phyloP scores from a whole-genome alignment of 1,140 invertebrate genomes.

The Drosophila elegans region DNA sequence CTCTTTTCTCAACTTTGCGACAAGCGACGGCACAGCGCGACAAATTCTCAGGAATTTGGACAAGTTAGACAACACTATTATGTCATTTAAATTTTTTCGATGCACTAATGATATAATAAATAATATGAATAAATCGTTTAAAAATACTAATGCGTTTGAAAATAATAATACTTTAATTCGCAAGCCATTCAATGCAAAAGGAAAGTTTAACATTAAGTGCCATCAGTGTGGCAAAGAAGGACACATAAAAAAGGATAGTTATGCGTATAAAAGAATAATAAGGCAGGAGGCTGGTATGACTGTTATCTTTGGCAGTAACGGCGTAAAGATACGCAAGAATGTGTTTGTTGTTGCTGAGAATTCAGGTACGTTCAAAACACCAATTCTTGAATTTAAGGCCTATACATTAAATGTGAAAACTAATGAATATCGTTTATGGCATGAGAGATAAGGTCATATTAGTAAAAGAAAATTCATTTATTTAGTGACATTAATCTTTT shows the following conservation, averaged over 20 bases:
- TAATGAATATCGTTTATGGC: constrained; percentile 52
- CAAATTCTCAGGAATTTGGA: constrained; percentile 11
- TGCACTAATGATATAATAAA: too few relatives aligned
- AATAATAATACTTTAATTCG: too few relatives aligned
- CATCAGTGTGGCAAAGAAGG: too few relatives aligned
- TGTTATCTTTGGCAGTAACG: constrained; percentile 5
- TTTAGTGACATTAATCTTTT: constrained; percentile 40
- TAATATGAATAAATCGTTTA: too few relatives aligned
- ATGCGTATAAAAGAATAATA: too few relatives aligned
- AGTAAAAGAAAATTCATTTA: constrained; percentile 45
- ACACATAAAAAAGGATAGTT: too few relatives aligned
- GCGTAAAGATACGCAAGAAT: constrained; percentile 11
- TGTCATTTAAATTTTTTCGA: too few relatives aligned
- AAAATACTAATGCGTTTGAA: too few relatives aligned
- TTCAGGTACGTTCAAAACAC: constrained; percentile 3
- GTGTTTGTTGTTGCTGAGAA: constrained; percentile 13
- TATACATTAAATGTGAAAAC: constrained; percentile 7
- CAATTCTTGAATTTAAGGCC: constrained; percentile 2
- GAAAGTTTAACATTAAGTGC: too few relatives aligned
- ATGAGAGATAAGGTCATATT: constrained; percentile 77
- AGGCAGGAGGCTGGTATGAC: constrained; percentile 14
- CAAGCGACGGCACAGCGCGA: constrained; percentile 2
- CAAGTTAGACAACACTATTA: neutral
- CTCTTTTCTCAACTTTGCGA: constrained; percentile 6
- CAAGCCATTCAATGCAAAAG: too few relatives aligned